Evolutionary conservation across 2,888 invertebrate genomes (phyloP).

Genomic region (Entomobrya proxima): DNA sequence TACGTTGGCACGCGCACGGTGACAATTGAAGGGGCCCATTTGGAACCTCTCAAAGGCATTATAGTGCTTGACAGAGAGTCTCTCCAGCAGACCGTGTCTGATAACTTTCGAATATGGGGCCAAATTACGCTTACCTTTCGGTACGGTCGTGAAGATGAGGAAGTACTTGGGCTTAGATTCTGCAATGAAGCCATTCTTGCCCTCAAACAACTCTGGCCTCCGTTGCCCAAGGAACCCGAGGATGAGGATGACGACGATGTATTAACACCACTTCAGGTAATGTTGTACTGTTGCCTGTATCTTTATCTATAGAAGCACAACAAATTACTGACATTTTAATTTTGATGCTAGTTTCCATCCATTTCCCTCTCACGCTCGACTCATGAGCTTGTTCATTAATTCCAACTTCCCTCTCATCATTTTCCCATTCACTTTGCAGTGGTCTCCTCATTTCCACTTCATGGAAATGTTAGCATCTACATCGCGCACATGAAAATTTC

Average conservation of each 20-base stretch:
- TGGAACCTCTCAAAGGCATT: constrained; percentile 92
- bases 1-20: constrained; percentile 90
- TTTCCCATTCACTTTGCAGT: too few relatives aligned
- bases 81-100: constrained; percentile 78
- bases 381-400: too few relatives aligned
- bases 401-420: too few relatives aligned
- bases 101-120: constrained; percentile 74
- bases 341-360: not conserved
- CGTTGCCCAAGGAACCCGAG: constrained; percentile 77
- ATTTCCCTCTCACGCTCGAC: not conserved
- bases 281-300: not conserved
- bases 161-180: constrained; percentile 98
- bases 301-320: not conserved
- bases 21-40: constrained; percentile 84
- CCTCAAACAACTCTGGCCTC: constrained; percentile 90
- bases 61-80: constrained; percentile 93
- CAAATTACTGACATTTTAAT: not conserved
- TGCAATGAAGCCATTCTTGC: constrained; percentile 98
- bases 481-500: too few relatives aligned
- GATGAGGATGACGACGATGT: constrained; percentile 77
- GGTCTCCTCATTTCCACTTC: too few relatives aligned
- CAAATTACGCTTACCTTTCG: constrained; percentile 90
- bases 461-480: too few relatives aligned
- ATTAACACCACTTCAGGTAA: constrained; percentile 86
- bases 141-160: constrained; percentile 97